These are phyloP conservation scores for Caenorhabditis macrosperma DNA, from an alignment of 2,888 invertebrate species.

Conservation along the genomic window DNA sequence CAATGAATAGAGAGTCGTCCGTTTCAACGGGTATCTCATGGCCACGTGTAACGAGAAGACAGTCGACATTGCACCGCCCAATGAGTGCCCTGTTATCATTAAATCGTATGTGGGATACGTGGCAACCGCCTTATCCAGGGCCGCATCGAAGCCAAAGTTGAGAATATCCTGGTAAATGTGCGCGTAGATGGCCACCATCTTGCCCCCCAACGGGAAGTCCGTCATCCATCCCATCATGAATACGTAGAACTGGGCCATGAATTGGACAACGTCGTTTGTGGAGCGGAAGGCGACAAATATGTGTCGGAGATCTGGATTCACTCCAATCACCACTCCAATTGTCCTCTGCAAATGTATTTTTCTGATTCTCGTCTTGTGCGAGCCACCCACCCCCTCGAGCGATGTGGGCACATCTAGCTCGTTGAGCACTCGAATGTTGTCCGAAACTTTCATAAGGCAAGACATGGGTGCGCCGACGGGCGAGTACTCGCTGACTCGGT, in stretches of 20 bases:
- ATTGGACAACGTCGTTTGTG: slow-evolving; percentile 37
- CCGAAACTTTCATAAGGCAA: slow-evolving; percentile 22
- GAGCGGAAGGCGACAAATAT: slow-evolving; percentile 52
- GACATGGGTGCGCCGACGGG: slow-evolving; percentile 55
- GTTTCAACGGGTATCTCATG: slow-evolving; percentile 33
- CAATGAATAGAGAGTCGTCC: slow-evolving; percentile 41
- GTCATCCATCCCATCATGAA: slow-evolving; percentile 50
- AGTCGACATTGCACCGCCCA: slow-evolving; percentile 62
- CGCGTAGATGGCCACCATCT: slow-evolving; percentile 52
- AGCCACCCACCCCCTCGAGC: slow-evolving; percentile 12
- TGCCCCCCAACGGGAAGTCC: slow-evolving; percentile 46
- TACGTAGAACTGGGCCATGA: slow-evolving; percentile 47
- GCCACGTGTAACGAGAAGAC: slow-evolving; percentile 59
- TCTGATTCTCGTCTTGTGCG: no score
- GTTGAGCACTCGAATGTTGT: slow-evolving; percentile 18
- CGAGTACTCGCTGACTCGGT: slow-evolving; percentile 46
- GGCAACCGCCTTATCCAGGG: slow-evolving; percentile 17
- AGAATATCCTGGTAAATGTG: slow-evolving; percentile 51
- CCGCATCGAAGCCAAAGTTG: slow-evolving; percentile 40
- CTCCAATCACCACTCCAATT: slow-evolving; percentile 45
- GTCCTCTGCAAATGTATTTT: slow-evolving; percentile 23
- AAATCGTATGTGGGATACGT: slow-evolving; percentile 45
- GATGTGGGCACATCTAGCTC: slow-evolving; percentile 30
- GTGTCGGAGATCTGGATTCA: slow-evolving; percentile 45
- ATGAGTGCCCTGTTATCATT: slow-evolving; percentile 58